These are phyloP conservation scores for Pristionchus arcanus DNA, from an alignment of 2,888 invertebrate species.

Conservation along the genomic window DNA sequence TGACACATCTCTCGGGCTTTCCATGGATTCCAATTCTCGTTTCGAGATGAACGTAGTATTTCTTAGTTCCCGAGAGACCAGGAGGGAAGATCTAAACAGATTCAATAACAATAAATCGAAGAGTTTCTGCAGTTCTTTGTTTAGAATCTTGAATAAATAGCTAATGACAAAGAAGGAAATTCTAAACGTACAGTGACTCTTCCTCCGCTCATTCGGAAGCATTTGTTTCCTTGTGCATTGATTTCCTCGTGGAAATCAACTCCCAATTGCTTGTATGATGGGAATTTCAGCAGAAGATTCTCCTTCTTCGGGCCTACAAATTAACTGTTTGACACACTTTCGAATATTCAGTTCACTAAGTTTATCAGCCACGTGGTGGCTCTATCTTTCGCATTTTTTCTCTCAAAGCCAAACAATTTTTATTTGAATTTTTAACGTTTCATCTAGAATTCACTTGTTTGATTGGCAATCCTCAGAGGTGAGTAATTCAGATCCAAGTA, in stretches of 20 bases:
- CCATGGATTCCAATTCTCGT: conserved; percentile 78
- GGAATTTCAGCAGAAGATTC: conserved; percentile 77
- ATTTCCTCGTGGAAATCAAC: conserved; percentile 70
- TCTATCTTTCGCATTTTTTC: neutral
- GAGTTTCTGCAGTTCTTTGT: neutral
- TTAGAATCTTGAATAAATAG: neutral
- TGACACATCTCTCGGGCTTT: conserved; percentile 78
- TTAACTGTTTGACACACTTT: neutral
- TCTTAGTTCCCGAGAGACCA: conserved; percentile 73
- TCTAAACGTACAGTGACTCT: conserved; percentile 71
- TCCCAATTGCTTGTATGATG: conserved; percentile 75
- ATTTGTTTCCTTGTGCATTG: conserved; percentile 71
- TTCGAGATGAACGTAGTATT: conserved; percentile 78
- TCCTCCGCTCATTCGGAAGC: conserved; percentile 78
- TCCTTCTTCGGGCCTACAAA: conserved; percentile 71
- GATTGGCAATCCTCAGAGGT: neutral
- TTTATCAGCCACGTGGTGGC: neutral
- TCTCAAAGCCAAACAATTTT: neutral
- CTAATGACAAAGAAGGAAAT: neutral
- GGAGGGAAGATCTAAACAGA: conserved; percentile 64
- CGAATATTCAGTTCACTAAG: neutral
- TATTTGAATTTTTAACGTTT: neutral
- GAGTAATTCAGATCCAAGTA: neutral
- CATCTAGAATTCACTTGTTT: neutral
- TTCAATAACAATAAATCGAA: neutral